Conservation (phyloP, 2,113 vertebrate genomes). For the Leiothrix lutea region DNA sequence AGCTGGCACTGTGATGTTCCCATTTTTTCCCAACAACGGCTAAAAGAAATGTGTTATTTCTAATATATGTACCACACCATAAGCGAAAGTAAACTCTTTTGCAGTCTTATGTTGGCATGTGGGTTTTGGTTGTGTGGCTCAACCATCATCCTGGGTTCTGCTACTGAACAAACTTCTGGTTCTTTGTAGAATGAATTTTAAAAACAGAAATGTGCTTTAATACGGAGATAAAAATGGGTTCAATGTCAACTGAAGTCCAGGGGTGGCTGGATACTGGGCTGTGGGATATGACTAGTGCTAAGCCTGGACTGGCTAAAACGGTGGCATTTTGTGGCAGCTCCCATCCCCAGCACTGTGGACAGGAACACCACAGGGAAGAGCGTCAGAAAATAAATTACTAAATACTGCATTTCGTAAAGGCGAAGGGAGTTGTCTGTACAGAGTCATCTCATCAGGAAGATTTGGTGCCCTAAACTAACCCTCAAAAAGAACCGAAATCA, state of each 20-base stretch:
- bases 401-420: not conserved
- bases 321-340: not conserved
- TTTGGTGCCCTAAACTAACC: not conserved
- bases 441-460: not conserved
- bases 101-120: accelerated
- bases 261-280: not conserved
- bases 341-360: not conserved
- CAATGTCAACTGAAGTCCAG: not conserved
- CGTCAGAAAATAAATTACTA: not conserved
- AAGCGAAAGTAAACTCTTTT: not conserved
- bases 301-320: not conserved
- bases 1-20: not conserved
- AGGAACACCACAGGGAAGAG: not conserved
- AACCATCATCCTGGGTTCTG: not conserved
- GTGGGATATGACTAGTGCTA: not conserved
- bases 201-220: not conserved
- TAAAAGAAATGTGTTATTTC: not conserved
- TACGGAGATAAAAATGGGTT: not conserved
- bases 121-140: not conserved
- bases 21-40: not conserved
- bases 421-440: not conserved
- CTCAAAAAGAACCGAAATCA: not conserved
- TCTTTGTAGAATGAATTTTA: not conserved
- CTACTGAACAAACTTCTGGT: not conserved
- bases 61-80: accelerated